phyloP scores from a whole-genome alignment of 2,888 invertebrate species.

The Autographa pulchrina region DNA sequence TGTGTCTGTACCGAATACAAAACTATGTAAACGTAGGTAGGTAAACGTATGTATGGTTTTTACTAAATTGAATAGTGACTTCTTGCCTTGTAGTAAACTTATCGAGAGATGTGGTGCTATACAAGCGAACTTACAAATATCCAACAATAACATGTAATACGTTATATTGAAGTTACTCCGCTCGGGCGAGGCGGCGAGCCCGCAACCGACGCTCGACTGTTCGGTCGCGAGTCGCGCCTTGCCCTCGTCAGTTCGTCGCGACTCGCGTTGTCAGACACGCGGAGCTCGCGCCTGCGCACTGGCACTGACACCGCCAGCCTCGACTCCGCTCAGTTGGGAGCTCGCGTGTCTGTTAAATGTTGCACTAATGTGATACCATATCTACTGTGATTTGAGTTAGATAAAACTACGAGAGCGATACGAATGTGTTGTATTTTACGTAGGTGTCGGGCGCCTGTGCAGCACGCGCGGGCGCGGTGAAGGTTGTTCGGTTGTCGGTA shows the following conservation, averaged over 20 bases:
- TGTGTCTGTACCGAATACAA: conserved; percentile 36
- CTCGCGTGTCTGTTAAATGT: conserved; percentile 14
- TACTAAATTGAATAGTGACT: conserved; percentile 40
- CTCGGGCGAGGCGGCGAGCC: too few species aligned
- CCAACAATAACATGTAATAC: not conserved
- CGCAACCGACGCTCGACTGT: too few species aligned
- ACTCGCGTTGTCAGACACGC: too few species aligned
- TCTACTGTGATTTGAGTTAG: conserved; percentile 68
- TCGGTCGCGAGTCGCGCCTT: too few species aligned
- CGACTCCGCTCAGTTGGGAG: conserved; percentile 3
- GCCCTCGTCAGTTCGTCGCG: too few species aligned
- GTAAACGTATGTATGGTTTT: conserved; percentile 29
- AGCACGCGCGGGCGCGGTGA: not conserved
- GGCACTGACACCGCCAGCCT: not conserved
- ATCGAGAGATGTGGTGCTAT: conserved; percentile 62
- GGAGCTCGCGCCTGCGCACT: not conserved
- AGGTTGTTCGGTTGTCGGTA: conserved; percentile 24
- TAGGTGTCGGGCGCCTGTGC: conserved; percentile 1
- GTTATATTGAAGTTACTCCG: not conserved
- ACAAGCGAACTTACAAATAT: conserved; percentile 24
- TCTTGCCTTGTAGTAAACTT: conserved; percentile 60
- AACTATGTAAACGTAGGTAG: conserved; percentile 41
- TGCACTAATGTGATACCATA: conserved; percentile 56
- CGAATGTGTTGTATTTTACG: conserved; percentile 28
- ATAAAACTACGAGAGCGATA: conserved; percentile 33